These are phyloP conservation scores for Pyrocephalus nanus DNA, from an alignment of 2,797 vertebrate genomes.

Conservation along the genomic window DNA sequence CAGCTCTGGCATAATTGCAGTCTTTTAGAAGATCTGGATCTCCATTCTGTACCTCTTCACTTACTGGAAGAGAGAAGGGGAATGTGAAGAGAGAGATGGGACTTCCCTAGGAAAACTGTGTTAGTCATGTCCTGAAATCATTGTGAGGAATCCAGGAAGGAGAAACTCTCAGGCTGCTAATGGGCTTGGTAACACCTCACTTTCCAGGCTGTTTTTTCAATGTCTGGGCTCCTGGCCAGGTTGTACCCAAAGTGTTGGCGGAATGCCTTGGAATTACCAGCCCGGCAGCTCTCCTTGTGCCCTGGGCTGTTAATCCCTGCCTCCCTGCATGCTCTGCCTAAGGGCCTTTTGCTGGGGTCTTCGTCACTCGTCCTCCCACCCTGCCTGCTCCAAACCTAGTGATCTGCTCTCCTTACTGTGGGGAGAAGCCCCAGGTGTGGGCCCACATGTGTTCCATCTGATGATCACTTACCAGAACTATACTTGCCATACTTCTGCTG, in stretches of 20 bases:
- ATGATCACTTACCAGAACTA: neutral
- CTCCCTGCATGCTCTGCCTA: neutral
- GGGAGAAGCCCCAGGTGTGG: neutral
- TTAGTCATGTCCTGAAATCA: neutral
- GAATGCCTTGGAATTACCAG: conserved; percentile 28
- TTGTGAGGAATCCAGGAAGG: neutral
- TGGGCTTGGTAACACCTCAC: conserved; percentile 36
- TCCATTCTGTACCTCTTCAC: neutral
- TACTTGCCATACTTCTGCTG: neutral
- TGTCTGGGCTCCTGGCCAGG: conserved; percentile 38
- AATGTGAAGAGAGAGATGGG: neutral
- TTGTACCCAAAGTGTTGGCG: conserved; percentile 43
- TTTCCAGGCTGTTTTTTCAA: conserved; percentile 46
- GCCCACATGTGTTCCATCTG: neutral
- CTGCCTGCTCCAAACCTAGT: neutral
- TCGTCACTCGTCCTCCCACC: neutral
- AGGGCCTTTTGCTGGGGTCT: neutral
- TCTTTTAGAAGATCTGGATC: neutral
- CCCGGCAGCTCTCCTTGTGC: neutral
- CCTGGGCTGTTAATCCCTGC: neutral
- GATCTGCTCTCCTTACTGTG: neutral
- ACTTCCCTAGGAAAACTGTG: neutral
- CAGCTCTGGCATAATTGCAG: neutral
- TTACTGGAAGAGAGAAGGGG: neutral
- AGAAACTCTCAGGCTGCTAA: conserved; percentile 20